These are phyloP conservation scores for Phalacrocorax carbo DNA, from an alignment of 2,113 vertebrate genomes.

Conservation along the genomic window DNA sequence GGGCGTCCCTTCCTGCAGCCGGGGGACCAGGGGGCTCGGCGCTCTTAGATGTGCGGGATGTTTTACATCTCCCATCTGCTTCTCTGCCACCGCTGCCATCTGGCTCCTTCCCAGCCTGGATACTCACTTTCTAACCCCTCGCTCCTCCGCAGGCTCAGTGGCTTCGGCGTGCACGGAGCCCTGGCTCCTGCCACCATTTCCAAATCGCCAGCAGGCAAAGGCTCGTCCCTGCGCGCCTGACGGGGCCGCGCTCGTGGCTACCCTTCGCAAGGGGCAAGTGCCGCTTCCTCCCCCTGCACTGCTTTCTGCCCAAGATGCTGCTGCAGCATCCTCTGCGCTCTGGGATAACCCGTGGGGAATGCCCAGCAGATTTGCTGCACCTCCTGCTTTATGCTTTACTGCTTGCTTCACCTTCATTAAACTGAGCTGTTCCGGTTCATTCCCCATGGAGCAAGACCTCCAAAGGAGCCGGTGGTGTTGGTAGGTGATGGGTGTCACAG, in stretches of 20 bases:
- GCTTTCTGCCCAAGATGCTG: not conserved
- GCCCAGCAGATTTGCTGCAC: not conserved
- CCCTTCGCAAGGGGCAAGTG: not conserved
- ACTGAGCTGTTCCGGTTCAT: not conserved
- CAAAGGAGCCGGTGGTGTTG: rapidly evolving
- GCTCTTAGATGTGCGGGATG: not conserved
- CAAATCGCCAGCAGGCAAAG: rapidly evolving
- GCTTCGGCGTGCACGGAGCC: rapidly evolving
- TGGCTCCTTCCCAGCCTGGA: not conserved
- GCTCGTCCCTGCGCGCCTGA: rapidly evolving
- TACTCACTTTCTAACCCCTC: not conserved
- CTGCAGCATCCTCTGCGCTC: not conserved
- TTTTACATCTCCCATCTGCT: slow-evolving; percentile 8
- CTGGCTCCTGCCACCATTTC: not conserved
- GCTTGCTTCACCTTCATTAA: not conserved
- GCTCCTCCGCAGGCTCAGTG: not conserved
- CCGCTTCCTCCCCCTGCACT: not conserved
- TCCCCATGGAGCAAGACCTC: not conserved
- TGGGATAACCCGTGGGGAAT: rapidly evolving
- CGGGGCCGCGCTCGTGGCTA: not conserved
- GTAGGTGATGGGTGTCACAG: not conserved
- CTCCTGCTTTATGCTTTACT: not conserved
- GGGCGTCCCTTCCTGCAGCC: not conserved
- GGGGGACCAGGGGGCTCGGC: rapidly evolving
- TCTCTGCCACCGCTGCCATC: not conserved